Percentiles rank a stretch among this genome's conserved stretches.
These are phyloP conservation scores for Vanacampus margaritifer DNA, from an alignment of 2,113 vertebrate species.

Conservation along the genomic window DNA sequence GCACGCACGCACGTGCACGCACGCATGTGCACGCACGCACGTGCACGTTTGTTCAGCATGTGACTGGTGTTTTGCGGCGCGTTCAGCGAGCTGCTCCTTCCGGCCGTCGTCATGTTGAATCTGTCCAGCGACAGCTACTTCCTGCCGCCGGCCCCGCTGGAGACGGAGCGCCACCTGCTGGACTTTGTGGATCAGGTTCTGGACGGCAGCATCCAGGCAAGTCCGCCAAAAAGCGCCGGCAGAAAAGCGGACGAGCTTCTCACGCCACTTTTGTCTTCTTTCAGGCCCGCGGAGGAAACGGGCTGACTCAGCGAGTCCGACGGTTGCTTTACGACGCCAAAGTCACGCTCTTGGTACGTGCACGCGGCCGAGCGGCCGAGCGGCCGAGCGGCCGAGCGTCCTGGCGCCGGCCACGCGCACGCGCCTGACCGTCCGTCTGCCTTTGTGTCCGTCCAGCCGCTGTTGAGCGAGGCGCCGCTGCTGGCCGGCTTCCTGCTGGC, in stretches of 20 bases:
- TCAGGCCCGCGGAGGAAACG: slow-evolving; percentile 82
- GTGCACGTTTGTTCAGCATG: no score
- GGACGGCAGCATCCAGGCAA: slow-evolving; percentile 81
- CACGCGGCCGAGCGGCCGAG: no score
- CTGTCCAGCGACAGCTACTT: slow-evolving; percentile 94
- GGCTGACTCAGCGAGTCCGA: slow-evolving; percentile 76
- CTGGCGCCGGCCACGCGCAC: no score
- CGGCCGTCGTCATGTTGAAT: slow-evolving; percentile 85
- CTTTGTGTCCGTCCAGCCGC: not conserved
- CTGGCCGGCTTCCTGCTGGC: slow-evolving; percentile 82
- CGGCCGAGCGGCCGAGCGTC: no score
- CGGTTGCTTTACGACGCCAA: slow-evolving; percentile 80
- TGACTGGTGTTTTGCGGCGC: not conserved
- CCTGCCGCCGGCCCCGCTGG: slow-evolving; percentile 72
- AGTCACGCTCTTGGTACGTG: slow-evolving; percentile 78
- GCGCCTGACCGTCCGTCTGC: not conserved
- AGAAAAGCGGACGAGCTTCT: not conserved
- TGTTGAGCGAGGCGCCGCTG: slow-evolving; percentile 78
- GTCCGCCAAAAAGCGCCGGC: slow-evolving; percentile 10
- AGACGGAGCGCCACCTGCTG: slow-evolving; percentile 79
- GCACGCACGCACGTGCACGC: not conserved
- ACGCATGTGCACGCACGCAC: not conserved
- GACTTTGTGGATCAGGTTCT: slow-evolving; percentile 83
- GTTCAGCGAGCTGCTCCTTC: slow-evolving; percentile 81
- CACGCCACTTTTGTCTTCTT: not conserved